Evolutionary conservation across 2,888 invertebrate genomes (phyloP).

Genomic region (Phengaris arion): DNA sequence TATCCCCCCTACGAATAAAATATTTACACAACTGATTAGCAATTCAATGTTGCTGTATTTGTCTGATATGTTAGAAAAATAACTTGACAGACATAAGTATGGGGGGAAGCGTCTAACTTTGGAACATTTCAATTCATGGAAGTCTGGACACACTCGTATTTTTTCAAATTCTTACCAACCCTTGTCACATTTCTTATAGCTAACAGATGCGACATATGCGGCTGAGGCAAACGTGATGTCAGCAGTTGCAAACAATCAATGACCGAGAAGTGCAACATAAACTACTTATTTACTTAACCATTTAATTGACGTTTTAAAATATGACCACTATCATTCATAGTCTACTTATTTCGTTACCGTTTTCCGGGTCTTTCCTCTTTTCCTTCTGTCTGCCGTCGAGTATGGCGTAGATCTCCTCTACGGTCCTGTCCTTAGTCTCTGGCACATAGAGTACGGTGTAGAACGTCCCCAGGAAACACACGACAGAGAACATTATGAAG

Average conservation of each 20-base stretch:
- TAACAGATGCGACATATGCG: background rate
- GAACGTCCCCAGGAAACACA: constrained; percentile 67
- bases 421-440: constrained; percentile 66
- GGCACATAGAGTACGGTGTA: constrained; percentile 72
- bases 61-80: no score
- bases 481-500: constrained; percentile 67
- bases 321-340: constrained; percentile 47
- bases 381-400: constrained; percentile 62
- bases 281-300: background rate
- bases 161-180: no score
- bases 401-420: constrained; percentile 68
- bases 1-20: no score
- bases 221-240: background rate
- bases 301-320: constrained; percentile 15
- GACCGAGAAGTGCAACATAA: no score
- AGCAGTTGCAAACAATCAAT: background rate
- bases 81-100: no score
- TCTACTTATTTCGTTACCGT: constrained; percentile 60
- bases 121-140: no score
- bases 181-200: background rate
- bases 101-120: no score
- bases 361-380: constrained; percentile 62
- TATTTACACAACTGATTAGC: no score
- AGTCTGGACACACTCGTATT: no score
- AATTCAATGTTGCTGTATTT: no score